These are phyloP conservation scores for Diabrotica balteata DNA, from an alignment of 2,888 invertebrate genomes.

Conservation along the genomic window DNA sequence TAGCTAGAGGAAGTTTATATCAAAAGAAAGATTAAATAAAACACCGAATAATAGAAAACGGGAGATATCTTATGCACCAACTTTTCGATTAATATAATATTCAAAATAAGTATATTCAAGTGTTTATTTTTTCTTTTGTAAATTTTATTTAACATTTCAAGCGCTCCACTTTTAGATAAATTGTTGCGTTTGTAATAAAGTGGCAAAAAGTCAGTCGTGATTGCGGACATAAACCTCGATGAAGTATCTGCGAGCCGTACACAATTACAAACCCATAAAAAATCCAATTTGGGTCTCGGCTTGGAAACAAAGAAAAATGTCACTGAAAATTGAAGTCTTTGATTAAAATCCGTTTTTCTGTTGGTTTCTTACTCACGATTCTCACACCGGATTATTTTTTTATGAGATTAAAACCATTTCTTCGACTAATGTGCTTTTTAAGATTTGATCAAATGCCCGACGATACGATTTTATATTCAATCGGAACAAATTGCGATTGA, in stretches of 20 bases:
- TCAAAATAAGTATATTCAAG: no score
- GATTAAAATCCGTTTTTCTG: conserved; percentile 16
- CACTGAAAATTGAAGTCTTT: conserved; percentile 14
- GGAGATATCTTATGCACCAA: no score
- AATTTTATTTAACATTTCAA: no score
- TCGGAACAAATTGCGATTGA: neutral
- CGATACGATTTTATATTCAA: neutral
- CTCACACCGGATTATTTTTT: neutral
- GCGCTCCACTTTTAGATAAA: no score
- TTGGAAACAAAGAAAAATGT: conserved; percentile 16
- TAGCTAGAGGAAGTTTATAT: no score
- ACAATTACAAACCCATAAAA: conserved; percentile 13
- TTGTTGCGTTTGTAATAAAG: neutral
- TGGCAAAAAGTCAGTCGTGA: conserved; percentile 8
- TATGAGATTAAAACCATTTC: conserved; percentile 1
- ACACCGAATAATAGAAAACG: no score
- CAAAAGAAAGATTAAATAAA: no score
- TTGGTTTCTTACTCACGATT: conserved; percentile 11
- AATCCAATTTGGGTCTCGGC: conserved; percentile 11
- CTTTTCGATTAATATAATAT: no score
- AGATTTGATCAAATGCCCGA: no score
- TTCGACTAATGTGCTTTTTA: neutral
- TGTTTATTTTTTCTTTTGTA: no score
- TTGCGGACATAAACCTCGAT: conserved; percentile 11
- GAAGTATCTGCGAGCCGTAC: conserved; percentile 5